Base-by-base conservation (phyloP, 2,888 invertebrate genomes). In the Monopis laevigella region DNA sequence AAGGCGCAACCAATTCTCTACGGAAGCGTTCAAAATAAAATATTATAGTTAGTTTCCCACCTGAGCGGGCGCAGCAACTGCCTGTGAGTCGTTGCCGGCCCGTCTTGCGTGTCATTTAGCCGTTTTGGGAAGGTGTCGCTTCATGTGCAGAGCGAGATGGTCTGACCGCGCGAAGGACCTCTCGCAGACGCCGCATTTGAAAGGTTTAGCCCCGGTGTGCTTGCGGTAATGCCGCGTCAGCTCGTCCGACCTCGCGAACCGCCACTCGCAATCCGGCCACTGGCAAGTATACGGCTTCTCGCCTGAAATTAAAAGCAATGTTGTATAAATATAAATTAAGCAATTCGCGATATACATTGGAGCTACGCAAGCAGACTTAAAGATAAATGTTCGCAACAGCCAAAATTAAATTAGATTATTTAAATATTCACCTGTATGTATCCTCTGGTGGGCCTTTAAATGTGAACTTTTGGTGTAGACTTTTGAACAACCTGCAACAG, bases 401-500 rank as follows among this genome's bases (percentile, higher is more conserved):
- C 3, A 32, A 17, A 16, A 30, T 11, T 3, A 30, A 13, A n/a
- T n/a, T n/a, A n/a, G n/a, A n/a, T n/a, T n/a, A n/a, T n/a, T n/a
- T 17, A 10, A 14, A 32, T 81, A 86, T 85, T 40, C 28, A 95
- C 96, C 96, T 83, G 97, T 97, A 66, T 97, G 97, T 80, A 97
- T 96, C 75, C 97, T 87, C 77, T 97, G 96, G 81, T 97, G 97
- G 50, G 97, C 97, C 83, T 97, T 97, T 52, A 97, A 85, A 78
- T 97, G 97, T 58, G 96, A 97, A 82, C 96, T 96, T 84, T 97
- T 97, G 52, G 97, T 97, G 82, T 97, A 97, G 51, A 96, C 96
- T 84, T 97, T 97, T 59, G 92, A 87, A 82, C 97, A 97, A 69
- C 95, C 97, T 96, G 86, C 45, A 86, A 85, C 13, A 12, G 6